These are phyloP conservation scores for Trichogramma evanescens DNA, from an alignment of 2,888 invertebrate genomes.

Conservation along the genomic window DNA sequence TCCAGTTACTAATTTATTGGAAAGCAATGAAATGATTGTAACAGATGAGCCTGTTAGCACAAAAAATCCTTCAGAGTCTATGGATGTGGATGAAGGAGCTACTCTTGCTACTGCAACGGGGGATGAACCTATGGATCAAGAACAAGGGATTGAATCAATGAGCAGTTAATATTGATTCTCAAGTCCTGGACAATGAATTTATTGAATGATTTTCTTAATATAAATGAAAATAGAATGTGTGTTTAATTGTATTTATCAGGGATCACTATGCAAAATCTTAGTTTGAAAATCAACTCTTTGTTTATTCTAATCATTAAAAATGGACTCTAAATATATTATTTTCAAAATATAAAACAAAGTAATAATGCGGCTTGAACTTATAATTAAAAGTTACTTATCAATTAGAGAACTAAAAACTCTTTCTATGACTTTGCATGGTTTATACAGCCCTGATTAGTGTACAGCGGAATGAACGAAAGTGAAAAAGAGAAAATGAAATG, in stretches of 20 bases:
- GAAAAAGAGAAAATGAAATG: no score
- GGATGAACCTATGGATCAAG: neutral
- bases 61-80: constrained; percentile 33
- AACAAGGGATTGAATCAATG: neutral
- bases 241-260: neutral
- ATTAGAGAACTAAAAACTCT: neutral
- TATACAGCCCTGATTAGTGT: constrained; percentile 25
- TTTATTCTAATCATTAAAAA: neutral
- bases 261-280: neutral
- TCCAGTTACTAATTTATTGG: neutral
- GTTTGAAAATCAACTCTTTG: neutral
- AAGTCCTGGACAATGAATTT: neutral
- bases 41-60: constrained; percentile 14
- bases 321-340: neutral
- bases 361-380: no score
- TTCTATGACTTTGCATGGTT: neutral
- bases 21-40: constrained; percentile 21
- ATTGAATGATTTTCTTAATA: neutral
- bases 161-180: neutral
- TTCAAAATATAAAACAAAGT: neutral
- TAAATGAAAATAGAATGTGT: neutral
- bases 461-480: constrained; percentile 41
- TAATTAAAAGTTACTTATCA: neutral
- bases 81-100: constrained; percentile 42
- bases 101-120: neutral